These are phyloP conservation scores for Ailuropoda melanoleuca DNA, from an alignment of 2,113 vertebrate species.

Conservation along the genomic window DNA sequence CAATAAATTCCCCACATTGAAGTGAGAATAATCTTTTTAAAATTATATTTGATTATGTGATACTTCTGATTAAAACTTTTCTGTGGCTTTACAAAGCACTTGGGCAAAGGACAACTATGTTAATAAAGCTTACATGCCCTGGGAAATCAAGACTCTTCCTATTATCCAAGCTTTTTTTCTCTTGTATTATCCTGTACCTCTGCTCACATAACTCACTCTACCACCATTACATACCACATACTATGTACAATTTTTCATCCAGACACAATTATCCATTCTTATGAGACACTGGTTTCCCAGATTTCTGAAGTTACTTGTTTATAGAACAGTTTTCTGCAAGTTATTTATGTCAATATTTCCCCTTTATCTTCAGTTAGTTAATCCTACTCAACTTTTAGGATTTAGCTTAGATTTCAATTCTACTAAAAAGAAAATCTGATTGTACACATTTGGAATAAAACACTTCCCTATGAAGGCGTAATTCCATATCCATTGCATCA, in stretches of 20 bases:
- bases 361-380: not conserved
- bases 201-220: not conserved
- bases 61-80: not conserved
- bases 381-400: not conserved
- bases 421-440: not conserved
- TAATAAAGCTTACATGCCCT: not conserved
- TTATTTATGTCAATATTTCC: not conserved
- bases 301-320: not conserved
- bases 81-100: not conserved
- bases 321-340: not conserved
- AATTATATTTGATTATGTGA: not conserved
- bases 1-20: not conserved
- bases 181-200: not conserved
- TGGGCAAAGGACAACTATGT: not conserved
- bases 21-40: not conserved
- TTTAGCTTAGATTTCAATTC: not conserved
- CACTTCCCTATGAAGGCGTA: not conserved
- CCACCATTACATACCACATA: not conserved
- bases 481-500: not conserved
- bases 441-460: not conserved
- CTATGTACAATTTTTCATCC: not conserved
- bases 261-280: not conserved
- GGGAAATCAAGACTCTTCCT: not conserved
- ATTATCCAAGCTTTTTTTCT: not conserved
- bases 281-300: not conserved